Percentiles rank a stretch among this genome's conserved stretches.
Evolutionary conservation across 2,113 vertebrate species (phyloP).

Genomic region (Lampris megalopsis): DNA sequence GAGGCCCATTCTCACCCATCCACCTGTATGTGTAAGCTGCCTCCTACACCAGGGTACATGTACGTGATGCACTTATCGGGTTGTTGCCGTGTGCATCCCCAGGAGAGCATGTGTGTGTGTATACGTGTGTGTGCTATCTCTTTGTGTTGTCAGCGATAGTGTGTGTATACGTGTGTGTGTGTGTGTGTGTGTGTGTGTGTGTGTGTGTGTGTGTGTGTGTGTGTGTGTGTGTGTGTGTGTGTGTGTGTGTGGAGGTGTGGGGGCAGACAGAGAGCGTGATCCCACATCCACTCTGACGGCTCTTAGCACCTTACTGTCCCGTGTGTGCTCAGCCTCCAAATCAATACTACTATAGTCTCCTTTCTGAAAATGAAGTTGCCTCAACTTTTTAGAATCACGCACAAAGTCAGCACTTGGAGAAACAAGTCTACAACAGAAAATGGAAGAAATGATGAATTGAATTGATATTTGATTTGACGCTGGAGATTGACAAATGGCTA

Average conservation of each 20-base stretch:
- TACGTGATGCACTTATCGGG: constrained; percentile 65
- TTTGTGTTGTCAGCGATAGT: background rate
- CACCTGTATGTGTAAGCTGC: constrained; percentile 39
- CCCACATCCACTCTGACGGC: constrained; percentile 60
- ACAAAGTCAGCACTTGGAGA: constrained; percentile 1
- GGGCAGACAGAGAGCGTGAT: constrained; percentile 33
- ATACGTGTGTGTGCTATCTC: background rate
- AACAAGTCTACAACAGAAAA: constrained; percentile 2
- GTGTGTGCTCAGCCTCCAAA: constrained; percentile 48
- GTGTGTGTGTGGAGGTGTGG: background rate
- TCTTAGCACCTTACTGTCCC: constrained; percentile 73
- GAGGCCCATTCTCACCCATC: constrained; percentile 51
- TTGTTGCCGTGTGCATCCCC: constrained; percentile 61
- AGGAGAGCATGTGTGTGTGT: constrained; percentile 21
- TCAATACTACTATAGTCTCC: constrained; percentile 44
- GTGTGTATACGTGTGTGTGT: constrained; percentile 12
- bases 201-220: constrained; percentile 10
- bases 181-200: constrained; percentile 19
- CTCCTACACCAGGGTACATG: constrained; percentile 37
- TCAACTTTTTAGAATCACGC: constrained; percentile 41
- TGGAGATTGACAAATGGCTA: no score
- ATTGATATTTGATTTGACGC: no score
- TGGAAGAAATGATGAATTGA: background rate
- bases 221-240: background rate
- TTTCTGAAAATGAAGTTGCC: constrained; percentile 11